phyloP scores from a whole-genome alignment of 1,140 invertebrate species.

The Zaprionus capensis region DNA sequence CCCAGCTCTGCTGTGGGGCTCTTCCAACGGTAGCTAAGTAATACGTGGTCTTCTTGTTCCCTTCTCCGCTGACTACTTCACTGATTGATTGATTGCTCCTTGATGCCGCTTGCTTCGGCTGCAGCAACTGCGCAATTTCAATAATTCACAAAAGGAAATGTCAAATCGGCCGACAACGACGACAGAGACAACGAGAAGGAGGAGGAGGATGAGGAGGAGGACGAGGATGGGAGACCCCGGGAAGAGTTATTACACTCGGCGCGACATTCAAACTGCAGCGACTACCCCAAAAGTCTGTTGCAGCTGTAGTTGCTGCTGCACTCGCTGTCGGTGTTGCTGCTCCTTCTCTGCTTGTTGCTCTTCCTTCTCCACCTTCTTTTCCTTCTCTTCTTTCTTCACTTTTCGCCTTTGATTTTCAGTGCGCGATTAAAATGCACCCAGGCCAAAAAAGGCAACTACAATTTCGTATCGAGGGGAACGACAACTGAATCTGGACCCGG shows the following conservation, averaged over 20 bases:
- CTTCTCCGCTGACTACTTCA: slow-evolving; percentile 42
- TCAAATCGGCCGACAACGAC: slow-evolving; percentile 26
- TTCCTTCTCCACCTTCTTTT: background rate
- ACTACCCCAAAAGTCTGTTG: slow-evolving; percentile 55
- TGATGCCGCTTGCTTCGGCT: slow-evolving; percentile 17
- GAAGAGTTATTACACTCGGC: slow-evolving; percentile 62
- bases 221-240: slow-evolving; percentile 19
- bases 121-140: slow-evolving; percentile 73
- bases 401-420: slow-evolving; percentile 59
- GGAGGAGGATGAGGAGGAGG: too few relatives aligned
- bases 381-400: slow-evolving; percentile 29
- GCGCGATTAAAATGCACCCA: slow-evolving; percentile 48
- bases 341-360: background rate
- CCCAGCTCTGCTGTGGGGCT: background rate
- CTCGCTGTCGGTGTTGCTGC: background rate
- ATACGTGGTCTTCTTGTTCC: slow-evolving; percentile 3
- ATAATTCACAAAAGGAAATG: slow-evolving; percentile 80
- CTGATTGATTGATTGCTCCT: slow-evolving; percentile 73
- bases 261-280: slow-evolving; percentile 48
- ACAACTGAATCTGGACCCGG: slow-evolving; percentile 16
- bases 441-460: slow-evolving; percentile 72
- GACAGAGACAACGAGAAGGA: background rate
- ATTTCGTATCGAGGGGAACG: slow-evolving; percentile 52
- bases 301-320: slow-evolving; percentile 14
- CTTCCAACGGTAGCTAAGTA: slow-evolving; percentile 41